A percentile compares a stretch with the other conserved stretches of the same genome.
phyloP scores from a whole-genome alignment of 1,140 invertebrate species.

The Euwallacea fornicatus region DNA sequence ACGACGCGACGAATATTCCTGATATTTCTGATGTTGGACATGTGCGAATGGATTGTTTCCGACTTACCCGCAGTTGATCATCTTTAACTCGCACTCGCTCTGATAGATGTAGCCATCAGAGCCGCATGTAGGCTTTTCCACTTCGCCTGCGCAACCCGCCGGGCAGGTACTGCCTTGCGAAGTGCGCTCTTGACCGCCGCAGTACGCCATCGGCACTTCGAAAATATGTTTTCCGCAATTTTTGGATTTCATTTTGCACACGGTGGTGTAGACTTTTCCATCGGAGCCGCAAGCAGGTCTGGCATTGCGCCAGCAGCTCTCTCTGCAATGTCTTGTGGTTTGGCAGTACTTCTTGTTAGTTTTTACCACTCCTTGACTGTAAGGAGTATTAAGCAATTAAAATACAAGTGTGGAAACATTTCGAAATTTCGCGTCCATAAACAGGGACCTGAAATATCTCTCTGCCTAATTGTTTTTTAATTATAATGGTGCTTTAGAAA shows the following conservation, averaged over 20 bases:
- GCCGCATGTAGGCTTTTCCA: slow-evolving; percentile 76
- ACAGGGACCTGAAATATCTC: not conserved
- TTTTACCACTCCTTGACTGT: slow-evolving; percentile 75
- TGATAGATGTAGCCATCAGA: slow-evolving; percentile 86
- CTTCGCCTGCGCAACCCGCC: slow-evolving; percentile 66
- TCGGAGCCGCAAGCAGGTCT: slow-evolving; percentile 91
- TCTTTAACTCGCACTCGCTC: slow-evolving; percentile 86
- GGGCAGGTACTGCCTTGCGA: slow-evolving; percentile 65
- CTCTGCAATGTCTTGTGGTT: slow-evolving; percentile 86
- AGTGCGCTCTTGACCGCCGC: slow-evolving; percentile 75
- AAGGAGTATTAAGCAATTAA: slow-evolving; percentile 34
- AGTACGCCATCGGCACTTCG: slow-evolving; percentile 87
- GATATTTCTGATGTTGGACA: slow-evolving; percentile 3
- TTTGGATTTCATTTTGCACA: slow-evolving; percentile 89
- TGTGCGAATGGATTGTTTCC: not conserved
- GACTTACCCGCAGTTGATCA: slow-evolving; percentile 86
- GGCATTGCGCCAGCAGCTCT: slow-evolving; percentile 86
- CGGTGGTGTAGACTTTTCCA: slow-evolving; percentile 86
- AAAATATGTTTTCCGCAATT: slow-evolving; percentile 92
- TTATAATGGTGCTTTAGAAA: not conserved
- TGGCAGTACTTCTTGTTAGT: slow-evolving; percentile 87
- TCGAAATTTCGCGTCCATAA: not conserved
- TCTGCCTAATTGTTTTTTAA: not conserved
- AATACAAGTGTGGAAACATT: not conserved
- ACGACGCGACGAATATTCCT: slow-evolving; percentile 62